Evolutionary conservation across 2,888 invertebrate genomes (phyloP).

Genomic region (Exephanes ischioxanthus): DNA sequence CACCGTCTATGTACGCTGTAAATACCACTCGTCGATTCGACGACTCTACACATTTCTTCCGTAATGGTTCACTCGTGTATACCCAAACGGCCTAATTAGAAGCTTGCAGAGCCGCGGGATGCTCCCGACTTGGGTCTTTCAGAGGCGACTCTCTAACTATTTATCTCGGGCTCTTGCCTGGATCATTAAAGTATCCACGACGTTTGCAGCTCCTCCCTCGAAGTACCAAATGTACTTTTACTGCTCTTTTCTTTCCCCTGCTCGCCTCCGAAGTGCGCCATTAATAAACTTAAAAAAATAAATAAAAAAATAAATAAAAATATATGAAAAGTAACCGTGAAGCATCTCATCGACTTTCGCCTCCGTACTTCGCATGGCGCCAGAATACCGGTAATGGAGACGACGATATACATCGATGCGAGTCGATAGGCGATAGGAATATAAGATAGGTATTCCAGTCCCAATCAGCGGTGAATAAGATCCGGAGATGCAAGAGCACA

Average conservation of each 20-base stretch:
- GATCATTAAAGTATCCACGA: slow-evolving; percentile 62
- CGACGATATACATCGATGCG: slow-evolving; percentile 4
- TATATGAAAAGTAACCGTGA: slow-evolving; percentile 14
- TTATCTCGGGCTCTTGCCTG: background rate
- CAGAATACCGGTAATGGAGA: slow-evolving; percentile 14
- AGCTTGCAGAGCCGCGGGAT: slow-evolving; percentile 64
- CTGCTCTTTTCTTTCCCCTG: background rate
- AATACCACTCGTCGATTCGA: slow-evolving; percentile 78
- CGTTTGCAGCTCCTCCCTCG: slow-evolving; percentile 63
- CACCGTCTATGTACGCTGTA: slow-evolving; percentile 67
- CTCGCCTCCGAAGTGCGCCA: slow-evolving; percentile 13
- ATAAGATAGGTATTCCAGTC: slow-evolving; percentile 1
- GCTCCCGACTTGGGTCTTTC: background rate
- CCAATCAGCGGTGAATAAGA: slow-evolving; percentile 19
- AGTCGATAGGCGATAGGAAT: background rate
- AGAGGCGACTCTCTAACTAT: background rate
- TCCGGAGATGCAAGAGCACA: slow-evolving; percentile 19
- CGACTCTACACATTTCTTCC: slow-evolving; percentile 72
- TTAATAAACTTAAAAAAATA: slow-evolving; percentile 34
- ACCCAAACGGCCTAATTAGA: slow-evolving; percentile 78
- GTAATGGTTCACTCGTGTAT: slow-evolving; percentile 76
- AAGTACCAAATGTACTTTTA: slow-evolving; percentile 11
- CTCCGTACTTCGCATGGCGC: slow-evolving; percentile 38
- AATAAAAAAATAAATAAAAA: background rate
- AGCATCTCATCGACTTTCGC: slow-evolving; percentile 13